Conservation (phyloP, 2,888 invertebrate species). For the Drosophila nigricruria region DNA sequence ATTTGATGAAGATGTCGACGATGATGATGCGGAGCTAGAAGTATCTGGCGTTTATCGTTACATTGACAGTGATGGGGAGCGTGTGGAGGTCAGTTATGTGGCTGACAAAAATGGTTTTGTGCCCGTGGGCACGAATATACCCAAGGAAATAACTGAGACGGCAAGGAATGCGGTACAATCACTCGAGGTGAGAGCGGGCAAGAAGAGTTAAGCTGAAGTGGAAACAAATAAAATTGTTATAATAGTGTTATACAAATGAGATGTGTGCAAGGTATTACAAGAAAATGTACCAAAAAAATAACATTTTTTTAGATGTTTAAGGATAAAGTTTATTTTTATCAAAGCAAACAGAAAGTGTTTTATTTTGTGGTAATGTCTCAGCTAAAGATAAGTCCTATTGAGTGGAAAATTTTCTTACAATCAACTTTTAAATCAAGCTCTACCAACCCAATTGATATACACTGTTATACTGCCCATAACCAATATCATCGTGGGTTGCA, state of each 20-base stretch:
- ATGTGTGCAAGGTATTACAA: neutral
- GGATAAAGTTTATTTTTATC: neutral
- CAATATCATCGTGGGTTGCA: neutral
- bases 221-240: neutral
- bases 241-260: neutral
- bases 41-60: constrained; percentile 82
- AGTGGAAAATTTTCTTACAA: no score
- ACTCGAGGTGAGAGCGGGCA: constrained; percentile 19
- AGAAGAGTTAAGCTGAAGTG: neutral
- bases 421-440: no score
- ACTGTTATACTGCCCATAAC: neutral
- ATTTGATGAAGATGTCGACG: constrained; percentile 46
- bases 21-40: constrained; percentile 64
- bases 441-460: neutral
- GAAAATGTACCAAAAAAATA: constrained; percentile 4
- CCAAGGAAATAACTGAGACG: constrained; percentile 60
- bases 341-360: neutral
- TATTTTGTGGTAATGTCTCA: no score
- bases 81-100: constrained; percentile 79
- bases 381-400: no score
- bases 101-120: constrained; percentile 82
- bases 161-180: constrained; percentile 42
- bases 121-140: constrained; percentile 73
- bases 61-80: constrained; percentile 72
- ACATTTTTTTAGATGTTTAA: neutral